Evolutionary conservation across 2,888 invertebrate genomes (phyloP).

Genomic region (Stenoptilia bipunctidactyla): DNA sequence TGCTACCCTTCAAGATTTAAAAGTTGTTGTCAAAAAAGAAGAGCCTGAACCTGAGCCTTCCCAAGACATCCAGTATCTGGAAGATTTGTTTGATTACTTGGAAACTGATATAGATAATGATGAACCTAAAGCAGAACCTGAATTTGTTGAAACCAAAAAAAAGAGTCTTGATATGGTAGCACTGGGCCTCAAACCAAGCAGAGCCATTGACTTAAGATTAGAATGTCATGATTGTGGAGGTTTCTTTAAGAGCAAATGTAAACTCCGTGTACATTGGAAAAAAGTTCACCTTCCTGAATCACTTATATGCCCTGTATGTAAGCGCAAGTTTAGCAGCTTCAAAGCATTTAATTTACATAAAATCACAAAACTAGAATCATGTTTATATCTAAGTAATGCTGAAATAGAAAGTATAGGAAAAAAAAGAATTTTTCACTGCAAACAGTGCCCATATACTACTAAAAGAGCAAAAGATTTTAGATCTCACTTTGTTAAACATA

Average conservation of each 20-base stretch:
- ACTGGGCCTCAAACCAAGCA: not conserved
- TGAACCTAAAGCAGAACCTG: not conserved
- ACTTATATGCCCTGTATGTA: constrained; percentile 25
- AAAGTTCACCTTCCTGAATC: constrained; percentile 22
- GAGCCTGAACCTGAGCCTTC: not conserved
- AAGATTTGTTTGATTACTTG: not conserved
- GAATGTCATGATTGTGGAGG: constrained; percentile 19
- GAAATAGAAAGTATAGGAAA: not conserved
- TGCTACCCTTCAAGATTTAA: not conserved
- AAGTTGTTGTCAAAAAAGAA: not conserved
- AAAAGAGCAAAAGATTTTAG: not conserved
- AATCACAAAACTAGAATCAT: not conserved
- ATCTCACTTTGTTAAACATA: not conserved
- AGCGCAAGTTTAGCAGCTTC: constrained; percentile 20
- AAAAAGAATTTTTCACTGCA: not conserved
- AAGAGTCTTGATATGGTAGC: not conserved
- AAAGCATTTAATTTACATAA: constrained; percentile 18
- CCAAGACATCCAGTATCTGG: not conserved
- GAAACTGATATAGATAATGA: not conserved
- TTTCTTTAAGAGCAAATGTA: constrained; percentile 32
- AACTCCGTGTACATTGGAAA: constrained; percentile 35
- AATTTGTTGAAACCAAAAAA: not conserved
- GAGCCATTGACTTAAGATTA: not conserved
- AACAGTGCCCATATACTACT: not conserved
- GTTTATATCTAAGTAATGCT: not conserved